Evolutionary conservation across 2,888 invertebrate species (phyloP), one percentile per base, ranked within the genome.

Genomic region (Parnassius apollo): DNA sequence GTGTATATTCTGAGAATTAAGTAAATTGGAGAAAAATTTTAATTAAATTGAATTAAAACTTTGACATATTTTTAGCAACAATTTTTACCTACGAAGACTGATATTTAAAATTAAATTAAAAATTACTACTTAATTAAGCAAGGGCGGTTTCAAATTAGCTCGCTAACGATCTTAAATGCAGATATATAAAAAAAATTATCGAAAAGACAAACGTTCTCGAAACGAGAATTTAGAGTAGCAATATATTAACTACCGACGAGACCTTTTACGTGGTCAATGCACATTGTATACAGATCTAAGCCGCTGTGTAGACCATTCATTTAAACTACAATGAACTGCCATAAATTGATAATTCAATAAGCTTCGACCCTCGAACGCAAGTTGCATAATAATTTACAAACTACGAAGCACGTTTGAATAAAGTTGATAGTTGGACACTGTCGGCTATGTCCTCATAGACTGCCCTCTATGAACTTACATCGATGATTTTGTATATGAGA

Each of bases 321-420:
- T 89, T 85, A 83, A 86, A 85, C 86, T 77, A 86, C 85, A 86
- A 85, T 84, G 76, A 79, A 68, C 67, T 63, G 67, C 76, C 82
- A 80, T 81, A 80, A 82, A 82, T 76, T 82, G 81, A 83, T 88
- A 87, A 88, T 88, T 88, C 86, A 89, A 88, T 89, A 88, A 87
- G 78, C 84, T 78, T 75, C 74, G 71, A 73, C 76, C 76, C 70
- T 59, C 70, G 68, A 67, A 62, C 66, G 66, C 72, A 80, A 81
- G 76, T 82, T 78, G 66, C 66, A 70, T 75, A 71, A 79, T 82
- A 82, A 81, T 79, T 82, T 75, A 81, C 75, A 55, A 75, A 75
- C 75, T 77, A 75, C 70, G 74, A 74, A 73, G 71, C 64, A 61
- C 51, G 52, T 44, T 51, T 51, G 59, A 63, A 63, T 56, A 42